Evolutionary conservation across 2,888 invertebrate genomes (phyloP).

Genomic region (Drosophila differens): DNA sequence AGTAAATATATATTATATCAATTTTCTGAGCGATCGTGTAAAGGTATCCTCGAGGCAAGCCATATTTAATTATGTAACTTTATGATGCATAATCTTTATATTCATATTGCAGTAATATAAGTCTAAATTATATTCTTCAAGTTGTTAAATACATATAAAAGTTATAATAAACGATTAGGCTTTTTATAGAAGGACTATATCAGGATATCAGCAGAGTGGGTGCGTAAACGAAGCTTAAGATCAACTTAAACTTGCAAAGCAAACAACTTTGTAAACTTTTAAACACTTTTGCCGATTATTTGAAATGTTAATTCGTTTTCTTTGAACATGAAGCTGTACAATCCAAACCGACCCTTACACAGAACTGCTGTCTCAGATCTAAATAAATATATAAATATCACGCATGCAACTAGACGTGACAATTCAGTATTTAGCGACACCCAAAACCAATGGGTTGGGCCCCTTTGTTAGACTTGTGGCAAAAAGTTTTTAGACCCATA

Average conservation of each 20-base stretch:
- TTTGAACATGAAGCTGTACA: conserved; percentile 9
- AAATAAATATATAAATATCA: conserved; percentile 4
- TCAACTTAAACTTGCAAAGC: background rate
- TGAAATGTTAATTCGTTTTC: background rate
- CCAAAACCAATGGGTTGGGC: background rate
- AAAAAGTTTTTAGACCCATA: conserved; percentile 43
- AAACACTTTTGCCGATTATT: background rate
- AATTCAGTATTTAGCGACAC: conserved; percentile 34
- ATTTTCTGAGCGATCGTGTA: background rate
- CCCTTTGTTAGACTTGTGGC: conserved; percentile 39
- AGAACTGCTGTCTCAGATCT: background rate
- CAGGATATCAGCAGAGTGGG: background rate
- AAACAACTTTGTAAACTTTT: background rate
- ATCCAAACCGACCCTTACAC: background rate
- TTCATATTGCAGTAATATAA: background rate
- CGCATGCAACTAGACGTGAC: conserved; percentile 50
- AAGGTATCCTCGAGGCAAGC: no score
- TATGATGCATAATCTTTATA: no score
- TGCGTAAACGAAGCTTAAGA: background rate
- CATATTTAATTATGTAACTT: no score
- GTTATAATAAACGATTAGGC: background rate
- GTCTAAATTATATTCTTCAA: background rate
- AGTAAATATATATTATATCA: background rate
- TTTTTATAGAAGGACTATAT: background rate
- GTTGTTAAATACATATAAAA: background rate